Conservation (phyloP, 1,140 invertebrate genomes). For the Uloborus diversus region DNA sequence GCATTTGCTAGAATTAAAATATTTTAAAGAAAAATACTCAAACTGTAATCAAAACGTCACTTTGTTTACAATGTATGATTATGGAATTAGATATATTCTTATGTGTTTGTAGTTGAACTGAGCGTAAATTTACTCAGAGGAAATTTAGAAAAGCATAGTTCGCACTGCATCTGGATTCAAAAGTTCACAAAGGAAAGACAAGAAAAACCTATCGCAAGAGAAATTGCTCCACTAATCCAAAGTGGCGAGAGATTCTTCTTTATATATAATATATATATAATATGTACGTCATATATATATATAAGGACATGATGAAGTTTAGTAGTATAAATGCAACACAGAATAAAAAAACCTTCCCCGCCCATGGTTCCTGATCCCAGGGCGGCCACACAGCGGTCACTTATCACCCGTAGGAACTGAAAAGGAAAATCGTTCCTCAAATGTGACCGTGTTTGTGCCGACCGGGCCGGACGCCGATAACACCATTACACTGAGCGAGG, state of each 20-base stretch:
- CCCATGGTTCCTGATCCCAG: conserved; percentile 13
- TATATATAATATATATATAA: conserved; percentile 57
- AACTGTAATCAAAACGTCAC: no score
- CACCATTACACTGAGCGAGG: conserved; percentile 37
- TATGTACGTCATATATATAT: conserved; percentile 56
- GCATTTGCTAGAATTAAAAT: no score
- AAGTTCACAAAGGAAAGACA: not conserved
- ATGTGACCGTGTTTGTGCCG: conserved; percentile 28
- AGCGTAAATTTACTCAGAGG: no score
- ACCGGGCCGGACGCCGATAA: conserved; percentile 18
- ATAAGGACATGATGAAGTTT: conserved; percentile 57
- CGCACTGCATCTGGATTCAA: no score
- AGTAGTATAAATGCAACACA: conserved; percentile 57
- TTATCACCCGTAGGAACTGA: conserved; percentile 55
- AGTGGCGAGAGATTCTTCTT: conserved; percentile 30
- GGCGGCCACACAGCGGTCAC: conserved; percentile 4
- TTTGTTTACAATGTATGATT: no score
- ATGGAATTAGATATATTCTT: no score
- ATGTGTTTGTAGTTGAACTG: no score
- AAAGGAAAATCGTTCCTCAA: conserved; percentile 51
- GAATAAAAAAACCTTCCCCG: conserved; percentile 54
- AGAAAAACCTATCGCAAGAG: not conserved
- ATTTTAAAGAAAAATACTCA: no score
- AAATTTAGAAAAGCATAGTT: no score
- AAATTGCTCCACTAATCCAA: conserved; percentile 23